Conservation (phyloP, 2,888 invertebrate genomes). For the Fragum fragum region DNA sequence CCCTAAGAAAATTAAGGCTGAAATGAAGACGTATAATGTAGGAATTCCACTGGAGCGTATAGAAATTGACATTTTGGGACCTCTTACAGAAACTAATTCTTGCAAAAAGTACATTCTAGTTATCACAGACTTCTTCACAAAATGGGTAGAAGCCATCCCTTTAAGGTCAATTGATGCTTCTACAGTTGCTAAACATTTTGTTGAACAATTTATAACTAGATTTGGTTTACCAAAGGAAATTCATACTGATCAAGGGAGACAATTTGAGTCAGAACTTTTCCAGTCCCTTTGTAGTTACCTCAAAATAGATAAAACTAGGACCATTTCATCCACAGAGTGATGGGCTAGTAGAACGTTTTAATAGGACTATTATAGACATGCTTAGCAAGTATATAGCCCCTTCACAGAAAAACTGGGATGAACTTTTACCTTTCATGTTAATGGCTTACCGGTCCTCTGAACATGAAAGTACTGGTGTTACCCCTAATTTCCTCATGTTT, state of each 20-base stretch:
- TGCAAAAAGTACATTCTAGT: conserved; percentile 13
- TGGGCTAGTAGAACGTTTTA: conserved; percentile 20
- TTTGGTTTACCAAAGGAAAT: conserved; percentile 17
- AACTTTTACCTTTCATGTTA: conserved; percentile 3
- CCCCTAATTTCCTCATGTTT: neutral
- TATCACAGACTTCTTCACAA: conserved; percentile 6
- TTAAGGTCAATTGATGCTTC: neutral
- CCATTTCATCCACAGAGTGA: conserved; percentile 5
- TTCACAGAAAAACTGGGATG: conserved; percentile 35
- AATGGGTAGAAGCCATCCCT: conserved; percentile 8
- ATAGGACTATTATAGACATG: conserved; percentile 27
- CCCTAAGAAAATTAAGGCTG: conserved; percentile 34
- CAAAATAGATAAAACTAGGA: conserved; percentile 17
- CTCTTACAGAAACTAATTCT: neutral
- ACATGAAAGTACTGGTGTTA: conserved; percentile 9
- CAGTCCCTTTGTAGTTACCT: neutral
- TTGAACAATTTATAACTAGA: neutral
- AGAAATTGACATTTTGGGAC: conserved; percentile 4
- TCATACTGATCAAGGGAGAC: conserved; percentile 19
- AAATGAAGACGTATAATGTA: no score
- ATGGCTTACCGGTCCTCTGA: conserved; percentile 9
- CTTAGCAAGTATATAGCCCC: conserved; percentile 20
- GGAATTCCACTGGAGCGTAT: no score
- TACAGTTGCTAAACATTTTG: neutral
- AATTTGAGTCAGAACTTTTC: conserved; percentile 20